Conservation (phyloP, 2,797 vertebrate species). For the Botia kubotai region DNA sequence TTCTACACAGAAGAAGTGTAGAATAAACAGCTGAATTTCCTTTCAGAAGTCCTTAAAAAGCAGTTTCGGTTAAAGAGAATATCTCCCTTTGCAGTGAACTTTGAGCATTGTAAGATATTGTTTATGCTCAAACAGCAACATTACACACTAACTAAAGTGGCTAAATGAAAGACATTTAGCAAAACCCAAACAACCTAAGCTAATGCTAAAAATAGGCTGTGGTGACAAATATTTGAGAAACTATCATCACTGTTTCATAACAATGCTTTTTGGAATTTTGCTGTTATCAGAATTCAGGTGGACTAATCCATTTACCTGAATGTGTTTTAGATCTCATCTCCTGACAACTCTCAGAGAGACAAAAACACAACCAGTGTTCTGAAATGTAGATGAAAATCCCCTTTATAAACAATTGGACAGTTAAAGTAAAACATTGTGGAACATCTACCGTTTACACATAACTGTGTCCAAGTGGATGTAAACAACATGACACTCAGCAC, state of each 20-base stretch:
- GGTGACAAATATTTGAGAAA: slow-evolving; percentile 51
- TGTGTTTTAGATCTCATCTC: slow-evolving; percentile 52
- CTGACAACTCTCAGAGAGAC: slow-evolving; percentile 35
- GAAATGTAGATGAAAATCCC: slow-evolving; percentile 16
- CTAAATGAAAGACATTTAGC: slow-evolving; percentile 10
- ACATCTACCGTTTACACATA: slow-evolving; percentile 26
- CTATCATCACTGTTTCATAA: slow-evolving; percentile 15
- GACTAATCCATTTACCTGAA: slow-evolving; percentile 48
- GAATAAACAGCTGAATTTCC: too few species aligned
- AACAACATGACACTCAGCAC: slow-evolving; percentile 57
- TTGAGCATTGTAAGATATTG: too few species aligned
- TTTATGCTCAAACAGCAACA: too few species aligned
- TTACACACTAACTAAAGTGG: neutral
- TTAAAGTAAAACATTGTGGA: slow-evolving; percentile 44
- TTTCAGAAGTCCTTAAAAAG: too few species aligned
- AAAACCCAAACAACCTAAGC: slow-evolving; percentile 43
- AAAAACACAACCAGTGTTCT: slow-evolving; percentile 23
- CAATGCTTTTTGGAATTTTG: slow-evolving; percentile 40
- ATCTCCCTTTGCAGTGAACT: too few species aligned
- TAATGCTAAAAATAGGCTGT: slow-evolving; percentile 44
- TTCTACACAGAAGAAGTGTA: too few species aligned
- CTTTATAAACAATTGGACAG: slow-evolving; percentile 55
- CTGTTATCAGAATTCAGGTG: slow-evolving; percentile 50
- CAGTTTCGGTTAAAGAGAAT: too few species aligned
- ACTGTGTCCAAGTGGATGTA: slow-evolving; percentile 60